Evolutionary conservation across 37 sponge, comb jelly and placozoan genomes (phyloP).

Genomic region (Eunapius fragilis): DNA sequence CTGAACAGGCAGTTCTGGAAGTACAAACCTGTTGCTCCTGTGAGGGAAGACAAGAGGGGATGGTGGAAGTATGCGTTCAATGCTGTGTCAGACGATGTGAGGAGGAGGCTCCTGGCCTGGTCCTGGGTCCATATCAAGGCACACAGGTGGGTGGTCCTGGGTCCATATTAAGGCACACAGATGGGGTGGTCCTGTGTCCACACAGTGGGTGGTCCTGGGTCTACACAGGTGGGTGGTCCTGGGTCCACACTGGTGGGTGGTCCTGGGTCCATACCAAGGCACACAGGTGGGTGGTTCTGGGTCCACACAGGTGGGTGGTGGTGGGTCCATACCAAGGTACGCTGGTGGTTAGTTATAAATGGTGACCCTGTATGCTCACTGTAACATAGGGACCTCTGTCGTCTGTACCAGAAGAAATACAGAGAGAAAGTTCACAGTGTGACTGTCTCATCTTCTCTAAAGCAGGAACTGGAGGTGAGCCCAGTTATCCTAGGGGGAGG

Average conservation of each 20-base stretch:
- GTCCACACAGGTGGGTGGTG: neutral
- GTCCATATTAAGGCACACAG: neutral
- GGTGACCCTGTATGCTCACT: neutral
- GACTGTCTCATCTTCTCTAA: conserved; percentile 42
- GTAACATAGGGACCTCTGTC: conserved; percentile 34
- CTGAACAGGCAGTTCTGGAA: conserved; percentile 65
- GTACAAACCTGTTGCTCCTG: conserved; percentile 25
- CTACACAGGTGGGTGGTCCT: neutral
- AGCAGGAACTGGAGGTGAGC: conserved; percentile 63
- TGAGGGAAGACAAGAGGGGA: conserved; percentile 24
- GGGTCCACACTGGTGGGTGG: neutral
- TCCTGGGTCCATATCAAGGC: conserved; percentile 82
- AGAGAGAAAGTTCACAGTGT: conserved; percentile 60
- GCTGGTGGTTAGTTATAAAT: no score
- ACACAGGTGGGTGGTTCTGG: neutral
- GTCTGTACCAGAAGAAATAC: conserved; percentile 53
- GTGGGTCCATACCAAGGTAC: neutral
- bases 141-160: conserved; percentile 59
- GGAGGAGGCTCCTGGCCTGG: conserved; percentile 56
- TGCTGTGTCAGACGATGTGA: conserved; percentile 68
- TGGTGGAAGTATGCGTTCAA: conserved; percentile 87
- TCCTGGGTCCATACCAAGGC: neutral
- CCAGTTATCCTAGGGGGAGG: neutral
- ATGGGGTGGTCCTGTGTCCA: neutral
- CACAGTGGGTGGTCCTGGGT: neutral